phyloP scores from a whole-genome alignment of 2,888 invertebrate species.

The Pterobdella sp. region DNA sequence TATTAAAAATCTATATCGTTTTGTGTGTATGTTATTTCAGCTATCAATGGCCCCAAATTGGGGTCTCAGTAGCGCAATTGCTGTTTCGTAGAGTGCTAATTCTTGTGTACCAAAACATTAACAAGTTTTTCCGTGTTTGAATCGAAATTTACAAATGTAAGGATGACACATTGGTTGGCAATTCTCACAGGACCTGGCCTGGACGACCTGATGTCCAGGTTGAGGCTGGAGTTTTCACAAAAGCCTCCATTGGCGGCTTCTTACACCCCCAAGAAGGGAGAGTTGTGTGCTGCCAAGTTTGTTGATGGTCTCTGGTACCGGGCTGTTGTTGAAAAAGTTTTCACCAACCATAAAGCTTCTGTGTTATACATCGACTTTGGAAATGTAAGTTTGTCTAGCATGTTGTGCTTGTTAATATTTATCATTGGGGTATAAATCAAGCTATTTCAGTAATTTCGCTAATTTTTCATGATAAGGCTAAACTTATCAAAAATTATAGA shows the following conservation, averaged over 20 bases:
- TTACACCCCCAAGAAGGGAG: conserved; percentile 71
- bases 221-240: conserved; percentile 71
- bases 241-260: conserved; percentile 80
- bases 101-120: too few relatives aligned
- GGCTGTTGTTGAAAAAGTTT: conserved; percentile 73
- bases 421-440: neutral
- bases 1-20: too few relatives aligned
- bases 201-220: conserved; percentile 74
- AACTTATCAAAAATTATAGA: too few relatives aligned
- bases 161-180: too few relatives aligned
- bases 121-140: too few relatives aligned
- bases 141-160: too few relatives aligned
- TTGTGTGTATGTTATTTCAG: too few relatives aligned
- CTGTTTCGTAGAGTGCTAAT: too few relatives aligned
- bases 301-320: conserved; percentile 92
- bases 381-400: conserved; percentile 58
- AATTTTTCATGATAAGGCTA: neutral
- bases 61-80: too few relatives aligned
- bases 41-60: too few relatives aligned
- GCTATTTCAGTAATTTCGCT: neutral
- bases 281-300: conserved; percentile 83
- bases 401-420: neutral
- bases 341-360: conserved; percentile 65
- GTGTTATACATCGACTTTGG: conserved; percentile 93
- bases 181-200: conserved; percentile 64